These are phyloP conservation scores for Hydrozoanthus tunicans DNA, from an alignment of 64 coral and sea anemone species.

Conservation along the genomic window DNA sequence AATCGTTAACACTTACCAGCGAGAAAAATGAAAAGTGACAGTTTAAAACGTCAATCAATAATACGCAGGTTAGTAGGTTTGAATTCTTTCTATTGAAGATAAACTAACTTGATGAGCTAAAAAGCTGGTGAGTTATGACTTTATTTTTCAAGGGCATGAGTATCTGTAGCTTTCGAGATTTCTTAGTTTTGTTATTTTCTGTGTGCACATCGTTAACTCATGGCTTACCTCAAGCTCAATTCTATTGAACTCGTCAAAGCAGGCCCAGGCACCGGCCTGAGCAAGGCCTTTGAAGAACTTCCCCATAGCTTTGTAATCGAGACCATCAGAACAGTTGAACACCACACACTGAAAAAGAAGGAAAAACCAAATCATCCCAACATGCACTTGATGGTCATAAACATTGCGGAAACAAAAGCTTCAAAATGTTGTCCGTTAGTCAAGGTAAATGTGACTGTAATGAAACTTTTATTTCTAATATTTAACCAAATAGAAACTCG, in stretches of 20 bases:
- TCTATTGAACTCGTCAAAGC: constrained; percentile 99
- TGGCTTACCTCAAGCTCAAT: constrained; percentile 91
- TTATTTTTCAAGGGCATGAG: not conserved
- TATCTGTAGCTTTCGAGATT: not conserved
- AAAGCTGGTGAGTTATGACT: too few species aligned
- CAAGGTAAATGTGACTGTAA: not conserved
- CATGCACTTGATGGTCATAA: not conserved
- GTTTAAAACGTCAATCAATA: too few species aligned
- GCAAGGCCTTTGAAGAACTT: constrained; percentile 99
- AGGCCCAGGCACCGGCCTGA: constrained; percentile 95
- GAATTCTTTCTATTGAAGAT: too few species aligned
- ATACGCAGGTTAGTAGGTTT: too few species aligned
- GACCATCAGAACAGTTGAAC: constrained; percentile 91
- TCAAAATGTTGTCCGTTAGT: too few species aligned
- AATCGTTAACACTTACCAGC: too few species aligned
- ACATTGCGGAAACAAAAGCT: too few species aligned
- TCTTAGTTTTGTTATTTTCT: not conserved
- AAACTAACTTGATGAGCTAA: too few species aligned
- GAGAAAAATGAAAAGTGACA: too few species aligned
- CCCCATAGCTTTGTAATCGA: constrained; percentile 99
- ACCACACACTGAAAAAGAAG: constrained; percentile 75
- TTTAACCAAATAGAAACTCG: too few species aligned
- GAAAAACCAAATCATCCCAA: not conserved
- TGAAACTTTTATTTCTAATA: not conserved
- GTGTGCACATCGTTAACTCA: not conserved